Conservation (phyloP, 2,888 invertebrate species). For the Melieria crassipennis region DNA sequence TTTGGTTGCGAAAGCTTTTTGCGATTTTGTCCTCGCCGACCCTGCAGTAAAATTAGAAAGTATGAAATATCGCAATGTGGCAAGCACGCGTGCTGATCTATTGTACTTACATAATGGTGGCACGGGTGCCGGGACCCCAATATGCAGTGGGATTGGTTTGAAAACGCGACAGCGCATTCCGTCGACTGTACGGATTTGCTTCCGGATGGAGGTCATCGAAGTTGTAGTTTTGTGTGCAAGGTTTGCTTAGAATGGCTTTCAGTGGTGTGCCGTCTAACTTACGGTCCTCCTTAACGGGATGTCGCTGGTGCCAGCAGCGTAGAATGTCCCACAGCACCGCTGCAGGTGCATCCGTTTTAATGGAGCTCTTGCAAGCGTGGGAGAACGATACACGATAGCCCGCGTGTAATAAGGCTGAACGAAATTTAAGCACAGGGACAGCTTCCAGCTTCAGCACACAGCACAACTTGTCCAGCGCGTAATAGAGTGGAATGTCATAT, state of each 20-base stretch:
- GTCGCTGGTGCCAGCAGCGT: conserved; percentile 78
- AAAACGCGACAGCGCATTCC: conserved; percentile 78
- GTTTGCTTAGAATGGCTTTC: conserved; percentile 69
- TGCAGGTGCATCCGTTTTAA: conserved; percentile 93
- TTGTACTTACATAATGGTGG: conserved; percentile 77
- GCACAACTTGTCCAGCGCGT: conserved; percentile 81
- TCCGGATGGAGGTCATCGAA: conserved; percentile 67
- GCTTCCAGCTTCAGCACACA: conserved; percentile 77
- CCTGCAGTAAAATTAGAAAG: conserved; percentile 63
- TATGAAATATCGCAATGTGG: conserved; percentile 33
- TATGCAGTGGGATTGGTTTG: conserved; percentile 86
- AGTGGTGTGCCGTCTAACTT: conserved; percentile 63
- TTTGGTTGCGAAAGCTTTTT: conserved; percentile 75
- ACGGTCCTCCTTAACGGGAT: conserved; percentile 75
- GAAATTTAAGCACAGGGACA: conserved; percentile 75
- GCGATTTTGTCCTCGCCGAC: conserved; percentile 71
- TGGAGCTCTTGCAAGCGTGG: conserved; percentile 85
- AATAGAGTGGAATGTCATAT: conserved; percentile 85
- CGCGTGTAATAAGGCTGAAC: conserved; percentile 89
- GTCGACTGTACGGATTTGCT: conserved; percentile 84
- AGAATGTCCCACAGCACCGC: conserved; percentile 92
- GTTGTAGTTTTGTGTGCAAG: conserved; percentile 67
- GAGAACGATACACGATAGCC: conserved; percentile 93
- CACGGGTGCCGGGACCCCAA: conserved; percentile 92
- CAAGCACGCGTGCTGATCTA: conserved; percentile 20